Evolutionary conservation across 1,140 invertebrate genomes (phyloP), one percentile per base, ranked within the genome.

Genomic region (Mactra quadrangularis): DNA sequence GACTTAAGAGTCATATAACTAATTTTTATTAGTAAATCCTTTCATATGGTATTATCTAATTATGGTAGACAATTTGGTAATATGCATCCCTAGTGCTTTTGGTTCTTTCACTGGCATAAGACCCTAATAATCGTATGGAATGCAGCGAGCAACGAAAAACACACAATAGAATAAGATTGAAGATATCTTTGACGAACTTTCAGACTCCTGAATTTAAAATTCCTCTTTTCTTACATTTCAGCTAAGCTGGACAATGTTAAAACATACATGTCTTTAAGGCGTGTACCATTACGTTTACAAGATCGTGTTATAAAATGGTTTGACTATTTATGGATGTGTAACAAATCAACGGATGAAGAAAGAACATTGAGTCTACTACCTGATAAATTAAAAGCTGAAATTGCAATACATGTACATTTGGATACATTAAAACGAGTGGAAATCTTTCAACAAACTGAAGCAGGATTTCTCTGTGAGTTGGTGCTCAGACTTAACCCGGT

Each of bases 301-400:
- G 97, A 98, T 87, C 98, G 99, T 93, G 98, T 99, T 64, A 99
- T 99, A 93, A 98, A 98, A 93, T 99, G 98, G 98, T 99, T 99
- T 93, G 98, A 99, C 94, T 99, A 99, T 93, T 95, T 99, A 83
- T 99, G 98, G 98, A 95, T 99, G 83, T 99, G 97, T 79, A 98
- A 99, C 94, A 99, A 99, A 93, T 99, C 97, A 91, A 98, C 97
- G 0, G 98, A 99, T 92, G 98, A 99, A 92, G 98, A 99, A 92
- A 97, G 96, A 93, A 89, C 90, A 0, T 78, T 92, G 3, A 84
- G 85, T 57, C 83, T 93, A 31, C 86, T 93, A 50, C 82, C 94
- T 94, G 98, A 99, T 94, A 99, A 99, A 94, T 94, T 99, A 85
- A 99, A 99, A 94, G 98, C 98, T 47, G 98, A 99, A 94, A 99